Evolutionary conservation across 2,888 invertebrate species (phyloP).

Genomic region (Plagodis pulveraria): DNA sequence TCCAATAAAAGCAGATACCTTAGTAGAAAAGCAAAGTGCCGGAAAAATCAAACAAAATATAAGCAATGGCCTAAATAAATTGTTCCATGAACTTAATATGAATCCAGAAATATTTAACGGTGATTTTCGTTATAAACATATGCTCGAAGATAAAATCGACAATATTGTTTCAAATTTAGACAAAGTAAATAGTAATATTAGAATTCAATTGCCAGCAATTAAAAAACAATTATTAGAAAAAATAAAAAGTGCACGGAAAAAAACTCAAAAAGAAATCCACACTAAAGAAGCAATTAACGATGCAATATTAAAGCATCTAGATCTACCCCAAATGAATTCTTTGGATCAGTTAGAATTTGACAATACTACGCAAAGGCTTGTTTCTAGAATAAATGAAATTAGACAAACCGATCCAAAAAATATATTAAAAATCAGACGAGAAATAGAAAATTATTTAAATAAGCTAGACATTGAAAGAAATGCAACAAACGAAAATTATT

Average conservation of each 20-base stretch:
- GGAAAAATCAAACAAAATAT: neutral
- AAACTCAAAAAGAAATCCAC: neutral
- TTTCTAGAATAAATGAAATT: constrained; percentile 12
- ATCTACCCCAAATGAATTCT: constrained; percentile 27
- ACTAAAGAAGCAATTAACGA: neutral
- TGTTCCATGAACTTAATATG: neutral
- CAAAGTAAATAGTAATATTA: neutral
- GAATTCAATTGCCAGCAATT: neutral
- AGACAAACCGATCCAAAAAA: constrained; percentile 12
- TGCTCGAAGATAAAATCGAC: neutral
- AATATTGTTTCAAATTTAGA: neutral
- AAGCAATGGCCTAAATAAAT: neutral
- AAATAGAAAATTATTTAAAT: constrained; percentile 21
- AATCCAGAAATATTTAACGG: neutral
- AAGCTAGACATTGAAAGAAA: constrained; percentile 32
- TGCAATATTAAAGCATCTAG: constrained; percentile 6
- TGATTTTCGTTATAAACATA: neutral
- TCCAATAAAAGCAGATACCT: neutral
- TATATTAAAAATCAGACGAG: constrained; percentile 19
- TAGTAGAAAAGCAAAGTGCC: neutral
- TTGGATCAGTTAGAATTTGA: constrained; percentile 6
- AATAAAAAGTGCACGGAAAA: too few species aligned
- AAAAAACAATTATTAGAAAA: too few species aligned
- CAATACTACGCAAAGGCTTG: neutral
- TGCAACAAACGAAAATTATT: constrained; percentile 23